Conservation (phyloP, 2,797 vertebrate species). For the Acanthopagrus latus region DNA sequence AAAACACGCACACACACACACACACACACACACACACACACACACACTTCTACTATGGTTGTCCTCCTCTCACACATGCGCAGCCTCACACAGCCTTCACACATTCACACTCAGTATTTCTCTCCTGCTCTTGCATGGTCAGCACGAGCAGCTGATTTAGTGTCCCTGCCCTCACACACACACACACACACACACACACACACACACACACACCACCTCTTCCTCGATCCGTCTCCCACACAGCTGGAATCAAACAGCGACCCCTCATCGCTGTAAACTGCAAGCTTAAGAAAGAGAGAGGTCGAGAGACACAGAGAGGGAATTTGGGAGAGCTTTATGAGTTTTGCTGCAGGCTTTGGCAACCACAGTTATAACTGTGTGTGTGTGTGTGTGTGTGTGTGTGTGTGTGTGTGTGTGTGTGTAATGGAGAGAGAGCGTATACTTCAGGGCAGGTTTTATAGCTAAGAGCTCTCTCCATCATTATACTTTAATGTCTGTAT, state of each 20-base stretch:
- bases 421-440: not conserved
- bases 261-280: constrained; percentile 1
- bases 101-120: constrained; percentile 6
- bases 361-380: constrained; percentile 11
- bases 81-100: not conserved
- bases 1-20: constrained; percentile 18
- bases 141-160: constrained; percentile 12
- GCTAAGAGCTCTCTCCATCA: constrained; percentile 27
- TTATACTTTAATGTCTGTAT: constrained; percentile 45
- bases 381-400: not conserved
- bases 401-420: not conserved
- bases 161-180: not conserved
- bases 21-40: not conserved
- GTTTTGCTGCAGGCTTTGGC: constrained; percentile 47
- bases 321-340: constrained; percentile 13
- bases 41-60: not conserved
- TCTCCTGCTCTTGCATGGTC: constrained; percentile 4
- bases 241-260: constrained; percentile 51
- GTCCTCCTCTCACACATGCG: not conserved
- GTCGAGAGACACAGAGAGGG: not conserved
- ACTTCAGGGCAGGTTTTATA: constrained; percentile 42
- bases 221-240: constrained; percentile 8
- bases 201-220: not conserved
- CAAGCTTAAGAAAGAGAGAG: not conserved
- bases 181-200: constrained; percentile 15